Evolutionary conservation across 1,140 invertebrate species (phyloP), one percentile per base, ranked within the genome.

Genomic region (Bathynomus jamesi): DNA sequence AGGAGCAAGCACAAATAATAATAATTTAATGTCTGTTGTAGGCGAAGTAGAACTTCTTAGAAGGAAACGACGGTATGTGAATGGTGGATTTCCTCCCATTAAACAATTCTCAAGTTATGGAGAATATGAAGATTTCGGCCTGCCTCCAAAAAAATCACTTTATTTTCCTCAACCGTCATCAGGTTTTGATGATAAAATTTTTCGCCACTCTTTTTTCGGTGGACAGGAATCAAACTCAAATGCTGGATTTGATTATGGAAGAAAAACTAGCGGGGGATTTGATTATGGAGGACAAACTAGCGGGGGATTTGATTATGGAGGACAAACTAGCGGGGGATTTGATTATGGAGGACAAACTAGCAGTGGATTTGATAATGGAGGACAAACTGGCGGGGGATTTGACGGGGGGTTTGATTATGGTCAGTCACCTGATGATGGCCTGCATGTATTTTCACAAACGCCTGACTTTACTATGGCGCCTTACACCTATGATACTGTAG

Each of bases 91-190:
- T 53, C 40, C 40, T 17, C 40, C 40, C 13, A 21, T 30, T n/a
- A 61, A 65, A 0, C 68, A 74, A 24, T 53, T 63, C 7, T 30
- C 67, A 53, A 53, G 21, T 53, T 53, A 53, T 31, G 24, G 29
- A 46, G 69, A 46, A 28, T 67, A 40, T 62, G 69, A 71, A 64
- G 65, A 68, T 28, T 74, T 74, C 28, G 32, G 65, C 0, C 73
- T 66, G 28, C 32, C 61, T 63, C 61, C 21, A 63, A 11, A 10
- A 17, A 1, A 53, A 53, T 21, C 13, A 2, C 13, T 53, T 17
- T 21, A 53, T 53, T 53, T 53, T 53, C 40, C 40, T 53, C 11
- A 21, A 53, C 40, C 13, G 5, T 2, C 40, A 53, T 21, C 40
- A 60, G 28, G 63, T 62, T 29, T 30, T 29, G 46, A 32, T 30